These are phyloP conservation scores for Bostrychus sinensis DNA, from an alignment of 2,113 vertebrate species.

Conservation along the genomic window DNA sequence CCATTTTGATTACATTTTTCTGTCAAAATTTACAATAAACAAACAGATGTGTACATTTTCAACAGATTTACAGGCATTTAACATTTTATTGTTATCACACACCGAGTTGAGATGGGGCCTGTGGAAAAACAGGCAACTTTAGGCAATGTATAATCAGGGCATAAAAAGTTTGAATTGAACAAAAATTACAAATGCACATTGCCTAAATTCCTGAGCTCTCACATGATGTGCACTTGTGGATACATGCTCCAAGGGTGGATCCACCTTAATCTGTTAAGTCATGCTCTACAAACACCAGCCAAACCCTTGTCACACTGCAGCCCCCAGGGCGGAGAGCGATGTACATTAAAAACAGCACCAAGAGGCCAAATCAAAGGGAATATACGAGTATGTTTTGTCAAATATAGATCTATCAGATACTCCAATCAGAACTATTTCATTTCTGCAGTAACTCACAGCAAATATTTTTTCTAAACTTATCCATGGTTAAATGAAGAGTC, in stretches of 20 bases:
- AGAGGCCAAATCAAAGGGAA: neutral
- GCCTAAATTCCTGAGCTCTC: slow-evolving; percentile 73
- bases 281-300: slow-evolving; percentile 54
- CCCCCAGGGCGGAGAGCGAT: slow-evolving; percentile 13
- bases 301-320: slow-evolving; percentile 36
- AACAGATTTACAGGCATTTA: slow-evolving; percentile 42
- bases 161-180: slow-evolving; percentile 36
- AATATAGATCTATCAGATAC: too few relatives aligned
- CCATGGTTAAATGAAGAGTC: slow-evolving; percentile 18
- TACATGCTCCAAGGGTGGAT: slow-evolving; percentile 70
- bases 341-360: slow-evolving; percentile 1
- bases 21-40: slow-evolving; percentile 88
- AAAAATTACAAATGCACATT: slow-evolving; percentile 49
- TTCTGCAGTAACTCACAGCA: slow-evolving; percentile 18
- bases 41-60: slow-evolving; percentile 54
- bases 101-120: slow-evolving; percentile 25
- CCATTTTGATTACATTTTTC: slow-evolving; percentile 84
- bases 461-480: slow-evolving; percentile 20
- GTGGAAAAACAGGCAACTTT: slow-evolving; percentile 3
- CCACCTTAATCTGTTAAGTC: slow-evolving; percentile 59
- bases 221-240: slow-evolving; percentile 66
- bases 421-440: neutral
- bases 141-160: slow-evolving; percentile 23
- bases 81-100: slow-evolving; percentile 52
- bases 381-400: too few relatives aligned